A percentile compares a stretch with the other conserved stretches of the same genome.
Evolutionary conservation across 2,113 vertebrate genomes (phyloP).

Genomic region (Tetrax tetrax): DNA sequence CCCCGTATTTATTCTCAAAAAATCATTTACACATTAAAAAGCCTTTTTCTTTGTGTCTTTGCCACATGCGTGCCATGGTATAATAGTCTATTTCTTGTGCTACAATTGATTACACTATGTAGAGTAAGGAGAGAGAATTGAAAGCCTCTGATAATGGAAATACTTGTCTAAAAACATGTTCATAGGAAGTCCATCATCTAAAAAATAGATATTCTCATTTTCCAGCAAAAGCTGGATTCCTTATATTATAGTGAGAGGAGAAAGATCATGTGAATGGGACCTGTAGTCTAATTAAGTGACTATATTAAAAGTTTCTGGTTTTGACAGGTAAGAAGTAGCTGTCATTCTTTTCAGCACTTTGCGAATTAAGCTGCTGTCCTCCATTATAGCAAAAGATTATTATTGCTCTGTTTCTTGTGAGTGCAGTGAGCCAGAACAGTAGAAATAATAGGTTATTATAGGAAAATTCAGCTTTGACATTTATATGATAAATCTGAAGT

Average conservation of each 20-base stretch:
- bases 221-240: neutral
- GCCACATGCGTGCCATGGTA: neutral
- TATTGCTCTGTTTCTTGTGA: slow-evolving; percentile 62
- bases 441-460: slow-evolving; percentile 80
- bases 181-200: neutral
- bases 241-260: neutral
- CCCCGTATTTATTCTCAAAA: neutral
- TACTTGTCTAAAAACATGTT: neutral
- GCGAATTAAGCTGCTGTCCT: slow-evolving; percentile 67
- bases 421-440: slow-evolving; percentile 75
- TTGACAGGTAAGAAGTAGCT: slow-evolving; percentile 52
- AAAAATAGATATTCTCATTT: slow-evolving; percentile 12
- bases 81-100: slow-evolving; percentile 10
- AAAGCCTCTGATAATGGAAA: slow-evolving; percentile 11
- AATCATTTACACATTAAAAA: neutral
- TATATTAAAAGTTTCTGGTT: slow-evolving; percentile 59
- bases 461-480: slow-evolving; percentile 78
- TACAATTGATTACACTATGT: neutral
- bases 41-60: neutral
- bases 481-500: slow-evolving; percentile 80
- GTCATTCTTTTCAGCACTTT: slow-evolving; percentile 22
- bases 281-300: slow-evolving; percentile 34
- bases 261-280: neutral
- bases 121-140: neutral
- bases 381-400: slow-evolving; percentile 68